Evolutionary conservation across 1,140 invertebrate genomes (phyloP).

Genomic region (Chymomyza costata): DNA sequence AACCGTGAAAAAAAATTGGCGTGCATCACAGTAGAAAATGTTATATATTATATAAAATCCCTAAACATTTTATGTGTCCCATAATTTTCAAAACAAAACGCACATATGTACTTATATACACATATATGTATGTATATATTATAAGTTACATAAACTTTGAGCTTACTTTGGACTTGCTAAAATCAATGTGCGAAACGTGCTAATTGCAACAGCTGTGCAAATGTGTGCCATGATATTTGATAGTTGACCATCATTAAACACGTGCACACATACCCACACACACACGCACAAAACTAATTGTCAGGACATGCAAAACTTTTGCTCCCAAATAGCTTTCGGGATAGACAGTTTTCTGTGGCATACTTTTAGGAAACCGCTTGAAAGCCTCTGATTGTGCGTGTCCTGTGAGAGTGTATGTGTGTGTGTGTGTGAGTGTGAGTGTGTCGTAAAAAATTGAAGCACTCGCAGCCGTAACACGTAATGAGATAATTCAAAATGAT

Average conservation of each 20-base stretch:
- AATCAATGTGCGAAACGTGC: constrained; percentile 71
- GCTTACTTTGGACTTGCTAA: constrained; percentile 19
- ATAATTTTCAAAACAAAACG: too few species aligned
- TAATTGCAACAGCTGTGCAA: constrained; percentile 71
- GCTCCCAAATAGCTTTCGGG: constrained; percentile 53
- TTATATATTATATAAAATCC: too few species aligned
- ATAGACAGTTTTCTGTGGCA: constrained; percentile 41
- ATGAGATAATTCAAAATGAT: constrained; percentile 72
- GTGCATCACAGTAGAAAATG: too few species aligned
- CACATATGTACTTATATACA: too few species aligned
- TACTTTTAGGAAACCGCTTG: constrained; percentile 53
- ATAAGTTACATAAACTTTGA: too few species aligned
- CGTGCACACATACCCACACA: neutral
- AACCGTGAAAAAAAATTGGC: too few species aligned
- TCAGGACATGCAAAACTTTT: constrained; percentile 55
- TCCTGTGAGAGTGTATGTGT: constrained; percentile 1
- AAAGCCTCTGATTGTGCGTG: constrained; percentile 15
- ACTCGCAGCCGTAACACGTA: constrained; percentile 60
- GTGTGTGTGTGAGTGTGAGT: constrained; percentile 7
- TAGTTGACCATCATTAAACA: constrained; percentile 62
- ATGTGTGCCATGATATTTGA: constrained; percentile 63
- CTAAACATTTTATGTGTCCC: too few species aligned
- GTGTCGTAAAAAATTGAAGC: constrained; percentile 62
- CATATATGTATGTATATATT: too few species aligned
- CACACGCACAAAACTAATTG: constrained; percentile 46